Base-by-base conservation (phyloP, 1,140 invertebrate species). In the Drosophila sp. region DNA sequence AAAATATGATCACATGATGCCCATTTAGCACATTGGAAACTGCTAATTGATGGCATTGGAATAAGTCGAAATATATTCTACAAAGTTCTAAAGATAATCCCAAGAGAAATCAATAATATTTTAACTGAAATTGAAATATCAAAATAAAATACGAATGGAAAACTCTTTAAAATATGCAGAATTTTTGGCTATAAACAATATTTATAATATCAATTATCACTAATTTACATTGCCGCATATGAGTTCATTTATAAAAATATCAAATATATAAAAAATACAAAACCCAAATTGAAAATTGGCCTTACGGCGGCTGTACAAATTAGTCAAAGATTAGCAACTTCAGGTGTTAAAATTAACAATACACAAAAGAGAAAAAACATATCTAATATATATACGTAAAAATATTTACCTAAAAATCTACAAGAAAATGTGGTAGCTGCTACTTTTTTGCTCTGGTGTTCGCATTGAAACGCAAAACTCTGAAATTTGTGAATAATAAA, bases 261-360 rank as follows among this genome's bases (percentile, higher is more conserved):
- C 44, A 50, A 50, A 50, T 23, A 47, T 23, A 47, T 7, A 47
- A 23, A 3, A 47, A 7, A 47, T 47, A 7, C 17, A 47, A 23
- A 47, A 47, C 17, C 17, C 17, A 47, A 27, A 50, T 27, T 50
- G 44, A 50, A 50, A 50, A 50, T 27, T 50, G 23, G 23, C 23
- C 23, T 50, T 50, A 50, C 17, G 44, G 23, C 44, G 44, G 23
- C 44, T 50, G 44, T 44, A 57, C 74, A 75, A 60, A 57, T 74
- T 57, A 47, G 47, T 62, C 57, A 61, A 68, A 75, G 72, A 85
- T 85, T 85, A 85, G 64, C 82, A 86, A 66, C 65, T 77, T 67
- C 70, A 86, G 75, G 79, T 71, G 82, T 87, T 68, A 82, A 87
- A 71, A 62, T 71, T 64, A 74, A 80, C 65, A 80, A 77, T 76